Conservation (phyloP, 2,797 vertebrate genomes). For the Telmatherina bonti region DNA sequence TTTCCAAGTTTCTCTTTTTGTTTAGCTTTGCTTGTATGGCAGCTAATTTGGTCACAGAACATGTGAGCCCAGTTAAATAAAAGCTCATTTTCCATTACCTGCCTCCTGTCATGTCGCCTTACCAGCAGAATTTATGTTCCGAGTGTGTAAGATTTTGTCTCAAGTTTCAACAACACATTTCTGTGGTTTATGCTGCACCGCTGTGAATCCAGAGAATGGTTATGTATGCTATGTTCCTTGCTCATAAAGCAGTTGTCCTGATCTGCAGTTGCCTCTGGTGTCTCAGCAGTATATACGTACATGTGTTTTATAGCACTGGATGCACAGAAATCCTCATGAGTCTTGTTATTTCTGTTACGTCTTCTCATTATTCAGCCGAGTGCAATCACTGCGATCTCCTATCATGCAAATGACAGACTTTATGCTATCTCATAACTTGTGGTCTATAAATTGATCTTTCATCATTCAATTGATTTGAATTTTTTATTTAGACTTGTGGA, state of each 20-base stretch:
- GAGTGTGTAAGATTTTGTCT: too few relatives aligned
- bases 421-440: not conserved
- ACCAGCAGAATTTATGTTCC: not conserved
- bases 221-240: not conserved
- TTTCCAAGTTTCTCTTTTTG: not conserved
- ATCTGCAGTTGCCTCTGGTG: not conserved
- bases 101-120: not conserved
- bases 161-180: not conserved
- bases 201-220: not conserved
- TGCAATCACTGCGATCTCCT: conserved; percentile 8
- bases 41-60: not conserved
- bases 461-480: too few relatives aligned
- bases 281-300: not conserved
- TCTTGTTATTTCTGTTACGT: not conserved
- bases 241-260: not conserved
- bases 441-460: not conserved
- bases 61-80: not conserved
- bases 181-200: not conserved
- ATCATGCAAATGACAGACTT: not conserved
- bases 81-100: conserved; percentile 16
- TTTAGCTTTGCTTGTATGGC: not conserved
- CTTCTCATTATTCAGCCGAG: conserved; percentile 7
- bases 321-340: conserved; percentile 8
- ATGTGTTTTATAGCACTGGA: conserved; percentile 1
- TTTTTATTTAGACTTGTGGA: too few relatives aligned